These are phyloP conservation scores for Forpus xanthops DNA, from an alignment of 2,797 vertebrate genomes.

Conservation along the genomic window DNA sequence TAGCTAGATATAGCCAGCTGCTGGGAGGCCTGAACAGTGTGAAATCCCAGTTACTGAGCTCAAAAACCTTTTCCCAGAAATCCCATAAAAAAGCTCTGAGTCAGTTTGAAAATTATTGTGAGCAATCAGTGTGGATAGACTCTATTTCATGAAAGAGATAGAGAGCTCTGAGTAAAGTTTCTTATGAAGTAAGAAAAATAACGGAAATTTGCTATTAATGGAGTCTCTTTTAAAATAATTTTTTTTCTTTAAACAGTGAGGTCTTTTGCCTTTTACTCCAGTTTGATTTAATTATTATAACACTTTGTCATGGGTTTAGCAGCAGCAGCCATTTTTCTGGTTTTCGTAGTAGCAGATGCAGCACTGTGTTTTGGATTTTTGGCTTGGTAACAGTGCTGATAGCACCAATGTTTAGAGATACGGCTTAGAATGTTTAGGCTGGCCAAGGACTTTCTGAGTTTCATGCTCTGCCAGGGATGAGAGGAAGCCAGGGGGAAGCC, in stretches of 20 bases:
- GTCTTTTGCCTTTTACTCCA: background rate
- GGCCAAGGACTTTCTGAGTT: too few species aligned
- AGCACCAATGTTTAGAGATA: too few species aligned
- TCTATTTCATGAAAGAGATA: background rate
- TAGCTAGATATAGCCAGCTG: background rate
- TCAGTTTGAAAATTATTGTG: background rate
- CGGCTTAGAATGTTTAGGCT: too few species aligned
- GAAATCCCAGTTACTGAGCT: background rate
- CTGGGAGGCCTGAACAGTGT: background rate
- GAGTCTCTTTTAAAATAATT: background rate
- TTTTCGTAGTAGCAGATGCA: too few species aligned
- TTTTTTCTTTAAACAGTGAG: background rate
- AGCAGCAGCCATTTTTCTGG: too few species aligned
- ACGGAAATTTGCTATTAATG: background rate
- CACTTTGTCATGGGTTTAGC: too few species aligned
- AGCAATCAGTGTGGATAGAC: background rate
- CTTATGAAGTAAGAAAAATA: background rate
- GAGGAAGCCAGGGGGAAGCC: too few species aligned
- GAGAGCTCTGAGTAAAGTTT: background rate
- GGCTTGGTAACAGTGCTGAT: too few species aligned
- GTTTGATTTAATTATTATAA: background rate
- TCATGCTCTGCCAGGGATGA: too few species aligned
- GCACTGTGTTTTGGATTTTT: too few species aligned
- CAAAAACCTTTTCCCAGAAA: background rate
- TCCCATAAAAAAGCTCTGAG: background rate